Base-by-base conservation (phyloP, 2,797 vertebrate species). In the Limosa lapponica region DNA sequence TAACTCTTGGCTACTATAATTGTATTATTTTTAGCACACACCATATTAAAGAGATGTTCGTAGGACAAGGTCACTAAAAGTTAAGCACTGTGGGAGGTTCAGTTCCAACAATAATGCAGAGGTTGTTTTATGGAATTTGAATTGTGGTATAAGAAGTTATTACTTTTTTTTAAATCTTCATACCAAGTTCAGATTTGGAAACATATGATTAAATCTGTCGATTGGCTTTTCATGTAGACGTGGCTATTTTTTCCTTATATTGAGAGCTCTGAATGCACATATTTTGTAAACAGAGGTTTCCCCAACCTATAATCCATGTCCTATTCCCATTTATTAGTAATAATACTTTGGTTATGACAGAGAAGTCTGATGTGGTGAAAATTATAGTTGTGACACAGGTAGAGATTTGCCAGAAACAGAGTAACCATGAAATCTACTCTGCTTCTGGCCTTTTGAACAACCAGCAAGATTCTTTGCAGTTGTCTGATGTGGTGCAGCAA, bases 1-100 rank as follows among this genome's bases (percentile, higher is more conserved):
- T 96, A 80, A 93, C 79, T 46, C 44, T 89, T 95, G 46, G 55
- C 71, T 91, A 57, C 91, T 96, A 30, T 90, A 97, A 93, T 89
- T 81, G 86, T 80, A 81, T 95, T 96, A 93, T 96, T 97, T 97
- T 98, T 96, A 96, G 94, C 64, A 52, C 7, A 16, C 2, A 13
- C 84, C 79, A 30, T 96, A 90, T 94, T 96, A 86, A 93, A 95
- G 90, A 95, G 90, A 94, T 94, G 37, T 89, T 96, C 49, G 5
- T 19, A 91, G 91, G 52, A 75, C 57, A 97, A 90, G 96, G 96
- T 98, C 97, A 95, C 41, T 34, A 61, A 66, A 95, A 96, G 95
- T 97, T 97, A 97, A 97, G 78, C 95, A 2, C 90, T 91, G 92
- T 97, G 95, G 93, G 96, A 91, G 90, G 89, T 95, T 96, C 70